Evolutionary conservation across 2,113 vertebrate species (phyloP).

Genomic region (Laterallus jamaicensis): DNA sequence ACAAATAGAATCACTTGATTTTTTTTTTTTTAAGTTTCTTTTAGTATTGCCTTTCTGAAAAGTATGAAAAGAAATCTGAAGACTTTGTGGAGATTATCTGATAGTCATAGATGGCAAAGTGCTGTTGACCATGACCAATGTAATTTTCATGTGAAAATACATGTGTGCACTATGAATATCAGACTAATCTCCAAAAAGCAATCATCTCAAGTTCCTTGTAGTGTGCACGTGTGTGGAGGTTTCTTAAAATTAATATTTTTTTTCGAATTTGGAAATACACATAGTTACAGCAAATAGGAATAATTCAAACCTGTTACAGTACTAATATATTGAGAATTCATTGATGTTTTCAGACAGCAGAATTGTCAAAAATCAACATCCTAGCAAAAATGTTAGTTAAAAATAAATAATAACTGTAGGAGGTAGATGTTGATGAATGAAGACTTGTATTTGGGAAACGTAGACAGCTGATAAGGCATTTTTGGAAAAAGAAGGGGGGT

Average conservation of each 20-base stretch:
- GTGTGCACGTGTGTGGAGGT: fast-evolving
- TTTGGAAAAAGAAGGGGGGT: not conserved
- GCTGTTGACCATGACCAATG: not conserved
- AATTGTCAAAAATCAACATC: not conserved
- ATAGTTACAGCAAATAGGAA: not conserved
- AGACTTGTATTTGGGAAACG: not conserved
- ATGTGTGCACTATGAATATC: not conserved
- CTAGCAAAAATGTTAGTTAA: not conserved
- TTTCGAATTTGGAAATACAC: not conserved
- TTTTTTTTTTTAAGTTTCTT: not conserved
- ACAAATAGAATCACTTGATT: not conserved
- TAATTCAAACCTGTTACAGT: not conserved
- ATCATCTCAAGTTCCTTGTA: not conserved
- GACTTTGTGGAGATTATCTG: not conserved
- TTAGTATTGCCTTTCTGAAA: not conserved
- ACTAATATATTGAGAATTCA: not conserved
- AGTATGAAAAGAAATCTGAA: not conserved
- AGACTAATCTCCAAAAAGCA: not conserved
- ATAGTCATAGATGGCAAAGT: not conserved
- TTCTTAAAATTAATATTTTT: not conserved
- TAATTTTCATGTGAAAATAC: not conserved
- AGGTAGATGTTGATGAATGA: not conserved
- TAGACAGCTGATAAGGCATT: not conserved
- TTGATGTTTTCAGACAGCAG: not conserved
- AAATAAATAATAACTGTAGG: not conserved